phyloP scores from a whole-genome alignment of 2,888 invertebrate genomes.

The Zhuqinia jingwanae region DNA sequence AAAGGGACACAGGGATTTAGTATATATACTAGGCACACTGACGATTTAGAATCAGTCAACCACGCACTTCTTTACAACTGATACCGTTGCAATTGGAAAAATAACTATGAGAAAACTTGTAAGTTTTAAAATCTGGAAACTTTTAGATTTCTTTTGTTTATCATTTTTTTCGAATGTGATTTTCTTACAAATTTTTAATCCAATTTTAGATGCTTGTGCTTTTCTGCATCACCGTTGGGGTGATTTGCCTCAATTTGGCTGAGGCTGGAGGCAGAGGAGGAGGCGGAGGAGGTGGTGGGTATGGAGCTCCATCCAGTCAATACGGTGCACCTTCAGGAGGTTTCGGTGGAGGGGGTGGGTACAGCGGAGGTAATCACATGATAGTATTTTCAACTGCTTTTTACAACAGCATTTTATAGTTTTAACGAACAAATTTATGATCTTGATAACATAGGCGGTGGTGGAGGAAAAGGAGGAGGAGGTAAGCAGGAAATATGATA shows the following conservation, averaged over 20 bases:
- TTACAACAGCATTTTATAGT: too few relatives aligned
- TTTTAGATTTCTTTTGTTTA: too few relatives aligned
- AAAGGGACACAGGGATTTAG: conserved; percentile 38
- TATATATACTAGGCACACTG: conserved; percentile 44
- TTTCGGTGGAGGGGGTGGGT: conserved; percentile 9
- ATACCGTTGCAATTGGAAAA: neutral
- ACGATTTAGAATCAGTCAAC: conserved; percentile 49
- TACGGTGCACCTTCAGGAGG: conserved; percentile 49
- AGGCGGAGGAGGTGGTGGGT: conserved; percentile 48
- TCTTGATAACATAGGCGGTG: neutral
- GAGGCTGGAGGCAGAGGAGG: conserved; percentile 67
- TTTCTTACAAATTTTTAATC: neutral
- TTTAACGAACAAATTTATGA: too few relatives aligned
- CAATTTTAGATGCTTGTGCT: conserved; percentile 57
- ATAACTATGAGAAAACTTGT: conserved; percentile 62
- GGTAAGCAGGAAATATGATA: too few relatives aligned
- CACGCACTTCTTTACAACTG: conserved; percentile 11
- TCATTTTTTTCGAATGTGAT: too few relatives aligned
- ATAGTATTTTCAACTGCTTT: too few relatives aligned
- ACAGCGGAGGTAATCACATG: conserved; percentile 16
- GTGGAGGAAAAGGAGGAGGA: conserved; percentile 1
- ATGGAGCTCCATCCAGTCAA: conserved; percentile 23
- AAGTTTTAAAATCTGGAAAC: conserved; percentile 37
- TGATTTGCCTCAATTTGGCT: conserved; percentile 56
- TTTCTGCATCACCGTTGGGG: conserved; percentile 70